phyloP scores from a whole-genome alignment of 2,888 invertebrate species.

The Ormyrus labotus region DNA sequence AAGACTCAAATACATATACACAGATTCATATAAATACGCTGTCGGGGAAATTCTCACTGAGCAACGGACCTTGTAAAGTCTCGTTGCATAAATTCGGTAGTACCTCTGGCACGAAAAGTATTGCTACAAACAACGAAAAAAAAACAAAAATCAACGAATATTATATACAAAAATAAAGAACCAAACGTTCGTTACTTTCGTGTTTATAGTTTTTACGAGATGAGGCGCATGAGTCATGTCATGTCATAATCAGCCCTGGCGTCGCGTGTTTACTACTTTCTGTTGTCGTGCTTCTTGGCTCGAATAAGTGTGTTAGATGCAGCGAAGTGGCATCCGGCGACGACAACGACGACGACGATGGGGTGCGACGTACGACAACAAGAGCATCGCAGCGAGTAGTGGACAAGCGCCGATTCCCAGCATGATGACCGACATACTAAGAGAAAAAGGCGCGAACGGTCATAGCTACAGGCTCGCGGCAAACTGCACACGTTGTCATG shows the following conservation, averaged over 20 bases:
- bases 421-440: constrained; percentile 63
- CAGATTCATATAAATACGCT: constrained; percentile 22
- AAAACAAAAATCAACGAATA: constrained; percentile 12
- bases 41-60: not conserved
- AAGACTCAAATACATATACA: constrained; percentile 31
- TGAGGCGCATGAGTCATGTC: constrained; percentile 72
- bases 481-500: constrained; percentile 91
- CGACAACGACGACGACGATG: constrained; percentile 8
- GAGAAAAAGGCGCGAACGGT: constrained; percentile 81
- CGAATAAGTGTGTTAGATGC: not conserved
- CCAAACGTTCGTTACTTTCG: constrained; percentile 41
- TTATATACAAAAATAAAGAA: constrained; percentile 14
- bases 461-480: constrained; percentile 85
- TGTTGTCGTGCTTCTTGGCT: not conserved
- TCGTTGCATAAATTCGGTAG: constrained; percentile 7
- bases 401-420: constrained; percentile 2
- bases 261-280: constrained; percentile 17
- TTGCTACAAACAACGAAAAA: not conserved
- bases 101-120: not conserved
- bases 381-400: constrained; percentile 5
- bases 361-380: not conserved
- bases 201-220: constrained; percentile 68
- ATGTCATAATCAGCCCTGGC: constrained; percentile 60
- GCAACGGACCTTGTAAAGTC: constrained; percentile 10
- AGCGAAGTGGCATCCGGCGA: not conserved